Evolutionary conservation across 2,888 invertebrate genomes (phyloP).

Genomic region (Drosophila tanythrix): DNA sequence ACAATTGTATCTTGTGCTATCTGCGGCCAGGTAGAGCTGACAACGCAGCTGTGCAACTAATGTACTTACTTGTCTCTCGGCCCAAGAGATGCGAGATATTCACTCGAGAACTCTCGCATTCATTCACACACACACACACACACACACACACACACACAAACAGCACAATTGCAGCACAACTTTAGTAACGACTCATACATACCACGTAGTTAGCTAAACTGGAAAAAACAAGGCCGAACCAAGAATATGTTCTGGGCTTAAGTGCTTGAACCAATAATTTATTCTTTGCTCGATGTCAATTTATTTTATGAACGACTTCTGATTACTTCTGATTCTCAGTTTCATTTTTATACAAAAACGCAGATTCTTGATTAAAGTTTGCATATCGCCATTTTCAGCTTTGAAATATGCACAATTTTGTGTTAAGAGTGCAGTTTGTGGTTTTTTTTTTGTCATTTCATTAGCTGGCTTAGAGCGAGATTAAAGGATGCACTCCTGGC

Average conservation of each 20-base stretch:
- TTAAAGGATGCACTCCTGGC: background rate
- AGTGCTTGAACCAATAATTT: background rate
- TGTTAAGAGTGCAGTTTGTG: background rate
- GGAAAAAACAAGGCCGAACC: background rate
- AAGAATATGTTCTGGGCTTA: background rate
- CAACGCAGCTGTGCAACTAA: conserved; percentile 69
- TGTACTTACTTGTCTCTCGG: conserved; percentile 55
- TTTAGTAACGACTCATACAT: conserved; percentile 6
- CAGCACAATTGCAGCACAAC: background rate
- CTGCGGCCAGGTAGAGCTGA: conserved; percentile 58
- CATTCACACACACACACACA: background rate
- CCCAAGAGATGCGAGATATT: conserved; percentile 13
- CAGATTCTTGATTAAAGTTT: background rate
- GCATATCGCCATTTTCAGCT: background rate
- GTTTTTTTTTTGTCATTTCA: background rate
- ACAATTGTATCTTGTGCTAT: conserved; percentile 66
- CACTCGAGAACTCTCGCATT: conserved; percentile 11
- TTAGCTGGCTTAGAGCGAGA: background rate
- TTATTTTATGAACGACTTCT: background rate
- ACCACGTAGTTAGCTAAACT: conserved; percentile 4
- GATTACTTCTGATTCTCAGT: background rate
- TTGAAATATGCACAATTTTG: background rate
- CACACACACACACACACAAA: background rate
- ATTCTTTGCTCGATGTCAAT: background rate
- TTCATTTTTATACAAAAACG: background rate